Evolutionary conservation across 1,140 invertebrate species (phyloP), one percentile per base, ranked within the genome.

Genomic region (Dreissena polymorpha): DNA sequence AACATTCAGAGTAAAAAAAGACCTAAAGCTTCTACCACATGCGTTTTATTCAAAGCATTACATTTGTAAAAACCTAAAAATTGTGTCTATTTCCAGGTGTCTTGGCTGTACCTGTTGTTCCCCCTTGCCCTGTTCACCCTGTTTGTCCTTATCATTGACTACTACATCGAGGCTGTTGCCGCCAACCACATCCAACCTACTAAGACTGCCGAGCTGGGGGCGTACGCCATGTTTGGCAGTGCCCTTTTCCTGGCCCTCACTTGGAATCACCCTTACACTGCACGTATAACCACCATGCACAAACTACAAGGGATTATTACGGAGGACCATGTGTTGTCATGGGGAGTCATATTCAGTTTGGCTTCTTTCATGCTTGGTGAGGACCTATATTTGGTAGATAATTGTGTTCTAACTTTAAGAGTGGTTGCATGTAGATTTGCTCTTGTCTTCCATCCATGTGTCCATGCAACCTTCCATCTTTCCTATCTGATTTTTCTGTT

Each of bases 71-170:
- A 39, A 8, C 8, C 8, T 60, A 10, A 86, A 68, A 81, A 86
- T 74, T 74, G 16, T n/a, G 12, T 23, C 14, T 74, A 57, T 74
- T 71, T 80, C 18, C 69, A 89, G 25, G 85, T 89, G 12, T 94
- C 93, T 0, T 93, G 88, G 88, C 67, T 92, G 39, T 90, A 90
- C 53, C 84, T 93, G 16, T 39, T 94, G 10, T 82, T 94, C 27
- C 91, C 93, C 0, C 76, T 94, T n/a, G 29, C 91, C n/a, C 73
- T 93, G 6, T 91, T 93, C 51, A 89, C 93, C 49, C 65, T 93
- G 14, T 91, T 93, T 82, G 91, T 94, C 10, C 89, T 94, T 68
- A 86, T 94, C n/a, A 71, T 94, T 27, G 94, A 94, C 90, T 94
- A 93, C 86, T 94, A 94, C 83, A 91, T 93, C 8, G 93, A 94